Conservation (phyloP, 2,797 vertebrate species). For the Acestrorhynchus altus region DNA sequence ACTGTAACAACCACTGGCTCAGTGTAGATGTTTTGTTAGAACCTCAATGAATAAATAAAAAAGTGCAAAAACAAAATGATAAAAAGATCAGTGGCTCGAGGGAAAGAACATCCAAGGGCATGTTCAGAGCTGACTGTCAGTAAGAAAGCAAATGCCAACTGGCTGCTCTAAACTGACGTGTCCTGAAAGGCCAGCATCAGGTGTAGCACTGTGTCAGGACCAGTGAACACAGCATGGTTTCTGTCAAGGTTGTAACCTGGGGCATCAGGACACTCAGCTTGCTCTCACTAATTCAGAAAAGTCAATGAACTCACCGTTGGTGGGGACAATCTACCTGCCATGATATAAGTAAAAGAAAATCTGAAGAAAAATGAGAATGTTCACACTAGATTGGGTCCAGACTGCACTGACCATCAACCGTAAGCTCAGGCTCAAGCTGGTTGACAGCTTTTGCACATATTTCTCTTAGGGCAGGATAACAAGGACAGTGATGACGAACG, state of each 20-base stretch:
- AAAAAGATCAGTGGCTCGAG: background rate
- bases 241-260: background rate
- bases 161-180: slow-evolving; percentile 10
- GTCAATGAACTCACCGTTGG: slow-evolving; percentile 15
- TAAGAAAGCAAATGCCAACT: background rate
- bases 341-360: background rate
- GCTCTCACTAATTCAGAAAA: background rate
- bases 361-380: slow-evolving; percentile 26
- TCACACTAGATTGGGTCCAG: slow-evolving; percentile 2
- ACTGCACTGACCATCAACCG: slow-evolving; percentile 5
- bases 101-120: slow-evolving; percentile 2
- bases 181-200: background rate
- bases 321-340: background rate
- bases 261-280: background rate
- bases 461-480: slow-evolving; percentile 6
- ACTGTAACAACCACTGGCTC: background rate
- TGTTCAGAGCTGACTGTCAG: background rate
- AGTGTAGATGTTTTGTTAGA: background rate
- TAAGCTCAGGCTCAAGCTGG: background rate
- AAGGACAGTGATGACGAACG: background rate
- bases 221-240: background rate
- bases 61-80: too few species aligned
- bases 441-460: slow-evolving; percentile 12
- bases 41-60: slow-evolving; percentile 2
- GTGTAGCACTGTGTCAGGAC: background rate